Evolutionary conservation across 2,113 vertebrate genomes (phyloP), one percentile per base, ranked within the genome.

Genomic region (Corapipo altera): DNA sequence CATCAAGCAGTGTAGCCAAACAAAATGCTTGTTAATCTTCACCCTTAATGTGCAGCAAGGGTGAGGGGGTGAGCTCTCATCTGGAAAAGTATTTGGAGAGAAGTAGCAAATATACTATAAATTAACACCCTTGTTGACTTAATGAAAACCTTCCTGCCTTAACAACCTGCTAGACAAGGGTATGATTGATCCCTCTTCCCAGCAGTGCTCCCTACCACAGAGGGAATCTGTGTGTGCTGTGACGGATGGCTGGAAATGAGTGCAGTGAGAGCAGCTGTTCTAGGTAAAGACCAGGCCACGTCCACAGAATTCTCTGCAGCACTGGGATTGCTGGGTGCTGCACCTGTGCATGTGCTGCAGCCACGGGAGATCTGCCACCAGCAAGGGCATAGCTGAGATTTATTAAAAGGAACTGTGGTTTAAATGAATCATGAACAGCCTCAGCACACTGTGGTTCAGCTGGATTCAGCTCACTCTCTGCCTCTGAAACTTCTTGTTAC

Each of bases 141-240:
- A 91, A 93, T 93, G 80, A 79, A 95, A 95, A 78, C 73, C 84
- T 95, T 93, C 77, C 89, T 91, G 65, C 35, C 35, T 77, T 81
- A 93, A 91, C 88, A 86, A 91, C 82, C 79, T 95, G 54, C 62
- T 67, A 66, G 85, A 72, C 49, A 77, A 39, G 41, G 46, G 10
- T 39, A 24, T 71, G 89, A 93, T 57, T 89, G 91, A 94, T 91
- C 78, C 27, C 0, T 8, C 67, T 62, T 39, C 67, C 46, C 10
- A 1, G 85, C 77, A 70, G 66, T 6, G n/a, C 62, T 85, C 54
- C 58, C 54, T 39, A 7, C 64, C 58, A 43, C 62, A 54, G 64
- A 70, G 41, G 64, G 85, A 87, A 83, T 54, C 49, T 20, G 10
- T 75, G 52, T 37, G 17, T 0, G 0, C 59, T 70, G 26, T 70